These are phyloP conservation scores for Pterophyllum scalare DNA, from an alignment of 2,113 vertebrate genomes.

Conservation along the genomic window DNA sequence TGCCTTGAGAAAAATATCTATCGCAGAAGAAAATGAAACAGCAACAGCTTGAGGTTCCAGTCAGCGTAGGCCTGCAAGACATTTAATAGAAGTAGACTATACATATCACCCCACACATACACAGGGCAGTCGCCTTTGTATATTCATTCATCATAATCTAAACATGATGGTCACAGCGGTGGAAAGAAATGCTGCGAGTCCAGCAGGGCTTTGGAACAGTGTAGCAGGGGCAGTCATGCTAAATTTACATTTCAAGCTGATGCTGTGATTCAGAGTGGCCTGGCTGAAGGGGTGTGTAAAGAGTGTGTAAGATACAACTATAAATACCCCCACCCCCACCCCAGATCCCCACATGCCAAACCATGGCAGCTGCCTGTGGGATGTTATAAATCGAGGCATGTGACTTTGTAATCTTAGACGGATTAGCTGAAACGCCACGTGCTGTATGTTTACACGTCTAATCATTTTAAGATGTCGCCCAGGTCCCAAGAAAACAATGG, in stretches of 20 bases:
- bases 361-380: constrained; percentile 41
- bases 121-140: constrained; percentile 41
- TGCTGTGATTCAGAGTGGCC: constrained; percentile 30
- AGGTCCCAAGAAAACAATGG: constrained; percentile 14
- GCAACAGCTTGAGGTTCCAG: neutral
- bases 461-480: constrained; percentile 37
- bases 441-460: constrained; percentile 37
- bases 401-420: constrained; percentile 55
- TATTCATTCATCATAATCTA: constrained; percentile 42
- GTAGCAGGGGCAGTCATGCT: constrained; percentile 13
- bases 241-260: constrained; percentile 58
- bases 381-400: constrained; percentile 44
- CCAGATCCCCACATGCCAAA: constrained; percentile 13
- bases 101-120: constrained; percentile 33
- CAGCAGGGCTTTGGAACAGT: neutral
- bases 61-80: neutral
- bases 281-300: constrained; percentile 16
- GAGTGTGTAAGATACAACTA: constrained; percentile 27
- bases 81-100: constrained; percentile 50
- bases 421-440: constrained; percentile 46
- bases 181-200: constrained; percentile 11
- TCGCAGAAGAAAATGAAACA: neutral
- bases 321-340: constrained; percentile 35
- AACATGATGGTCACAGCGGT: constrained; percentile 36
- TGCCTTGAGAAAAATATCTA: neutral